A percentile compares a stretch with the other conserved stretches of the same genome.
phyloP scores from a whole-genome alignment of 2,888 invertebrate species.

The Muschampia plurimacula region DNA sequence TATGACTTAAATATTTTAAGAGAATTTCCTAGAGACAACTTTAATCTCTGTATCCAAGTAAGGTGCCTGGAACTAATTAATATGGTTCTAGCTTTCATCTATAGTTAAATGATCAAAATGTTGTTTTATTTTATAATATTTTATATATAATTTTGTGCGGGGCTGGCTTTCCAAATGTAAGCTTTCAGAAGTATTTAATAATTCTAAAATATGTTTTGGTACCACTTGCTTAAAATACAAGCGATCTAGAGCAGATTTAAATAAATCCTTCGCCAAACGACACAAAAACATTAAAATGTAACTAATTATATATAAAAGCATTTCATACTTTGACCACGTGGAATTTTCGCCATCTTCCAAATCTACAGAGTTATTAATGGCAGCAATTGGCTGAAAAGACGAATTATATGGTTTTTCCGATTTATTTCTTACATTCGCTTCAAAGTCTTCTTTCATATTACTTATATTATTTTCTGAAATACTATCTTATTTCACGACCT shows the following conservation, averaged over 20 bases:
- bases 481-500: not conserved
- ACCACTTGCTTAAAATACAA: constrained; percentile 59
- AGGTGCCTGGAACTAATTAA: constrained; percentile 59
- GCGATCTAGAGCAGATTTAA: constrained; percentile 55
- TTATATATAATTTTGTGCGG: constrained; percentile 58
- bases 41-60: constrained; percentile 30
- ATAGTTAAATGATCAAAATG: constrained; percentile 37
- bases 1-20: constrained; percentile 56
- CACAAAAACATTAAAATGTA: constrained; percentile 65
- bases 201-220: constrained; percentile 65
- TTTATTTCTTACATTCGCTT: constrained; percentile 58
- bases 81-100: constrained; percentile 54
- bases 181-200: constrained; percentile 61
- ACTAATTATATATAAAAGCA: constrained; percentile 63
- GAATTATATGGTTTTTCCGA: constrained; percentile 22
- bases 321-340: constrained; percentile 67
- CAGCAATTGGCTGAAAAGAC: constrained; percentile 45
- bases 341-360: constrained; percentile 56
- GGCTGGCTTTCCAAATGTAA: constrained; percentile 57
- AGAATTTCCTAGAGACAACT: constrained; percentile 11
- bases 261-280: constrained; percentile 67
- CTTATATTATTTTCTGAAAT: constrained; percentile 41
- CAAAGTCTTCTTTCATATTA: constrained; percentile 62
- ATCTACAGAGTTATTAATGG: constrained; percentile 45
- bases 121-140: constrained; percentile 60